These are phyloP conservation scores for Ameiurus melas DNA, from an alignment of 2,113 vertebrate species.

Conservation along the genomic window DNA sequence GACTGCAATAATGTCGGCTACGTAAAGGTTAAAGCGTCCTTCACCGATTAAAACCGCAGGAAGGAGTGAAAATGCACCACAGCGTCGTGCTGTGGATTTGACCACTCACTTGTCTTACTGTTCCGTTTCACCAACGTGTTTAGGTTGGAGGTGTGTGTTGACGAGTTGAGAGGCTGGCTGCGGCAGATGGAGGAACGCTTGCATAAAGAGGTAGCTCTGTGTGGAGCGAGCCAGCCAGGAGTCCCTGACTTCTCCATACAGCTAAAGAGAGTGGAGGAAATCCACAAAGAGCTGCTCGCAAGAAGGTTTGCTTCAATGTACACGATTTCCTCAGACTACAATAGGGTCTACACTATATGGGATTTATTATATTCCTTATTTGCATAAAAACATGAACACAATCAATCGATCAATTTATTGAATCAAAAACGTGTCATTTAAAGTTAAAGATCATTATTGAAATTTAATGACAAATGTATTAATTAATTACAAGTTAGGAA, in stretches of 20 bases:
- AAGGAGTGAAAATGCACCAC: neutral
- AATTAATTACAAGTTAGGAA: neutral
- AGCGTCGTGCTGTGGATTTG: neutral
- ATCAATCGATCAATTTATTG: neutral
- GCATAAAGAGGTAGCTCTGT: conserved; percentile 72
- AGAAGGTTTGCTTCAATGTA: conserved; percentile 74
- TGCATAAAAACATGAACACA: neutral
- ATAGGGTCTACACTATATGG: neutral
- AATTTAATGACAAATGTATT: too few relatives aligned
- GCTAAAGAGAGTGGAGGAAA: conserved; percentile 84
- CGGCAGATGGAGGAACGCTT: conserved; percentile 83
- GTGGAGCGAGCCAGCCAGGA: conserved; percentile 78
- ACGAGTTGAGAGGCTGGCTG: conserved; percentile 82
- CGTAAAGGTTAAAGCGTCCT: neutral
- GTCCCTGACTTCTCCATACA: conserved; percentile 81
- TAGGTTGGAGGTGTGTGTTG: conserved; percentile 85
- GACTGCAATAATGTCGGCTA: neutral
- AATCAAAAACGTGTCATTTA: neutral
- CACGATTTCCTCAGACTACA: neutral
- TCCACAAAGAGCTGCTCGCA: conserved; percentile 82
- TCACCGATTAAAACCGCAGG: neutral
- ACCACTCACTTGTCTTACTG: neutral
- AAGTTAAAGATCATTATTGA: too few relatives aligned
- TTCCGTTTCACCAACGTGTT: conserved; percentile 2
- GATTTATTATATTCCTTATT: neutral